Evolutionary conservation across 1,140 invertebrate species (phyloP).

Genomic region (Anadara kagoshimensis): DNA sequence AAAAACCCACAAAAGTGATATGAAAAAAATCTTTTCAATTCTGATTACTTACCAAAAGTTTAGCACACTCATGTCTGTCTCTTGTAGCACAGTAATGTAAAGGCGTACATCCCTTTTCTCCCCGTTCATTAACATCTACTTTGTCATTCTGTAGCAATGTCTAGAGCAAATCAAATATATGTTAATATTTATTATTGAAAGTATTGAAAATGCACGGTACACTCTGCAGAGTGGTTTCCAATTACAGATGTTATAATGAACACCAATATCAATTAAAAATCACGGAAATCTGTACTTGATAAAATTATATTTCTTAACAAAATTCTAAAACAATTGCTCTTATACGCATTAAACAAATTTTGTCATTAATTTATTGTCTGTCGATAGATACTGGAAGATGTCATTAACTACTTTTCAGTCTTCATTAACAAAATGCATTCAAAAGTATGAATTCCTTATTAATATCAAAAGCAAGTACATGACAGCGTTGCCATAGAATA

Average conservation of each 20-base stretch:
- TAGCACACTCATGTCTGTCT: conserved; percentile 86
- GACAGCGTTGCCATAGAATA: not conserved
- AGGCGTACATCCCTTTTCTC: conserved; percentile 86
- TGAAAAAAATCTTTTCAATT: too few species aligned
- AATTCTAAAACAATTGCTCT: not conserved
- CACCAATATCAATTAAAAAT: not conserved
- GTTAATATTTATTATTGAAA: not conserved
- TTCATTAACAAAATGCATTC: too few species aligned
- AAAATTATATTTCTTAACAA: not conserved
- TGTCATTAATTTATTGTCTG: too few species aligned
- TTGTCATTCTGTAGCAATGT: conserved; percentile 81
- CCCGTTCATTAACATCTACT: conserved; percentile 83
- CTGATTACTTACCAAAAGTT: conserved; percentile 82
- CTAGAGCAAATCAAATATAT: conserved; percentile 37
- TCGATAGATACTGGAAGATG: too few species aligned
- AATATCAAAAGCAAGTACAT: not conserved
- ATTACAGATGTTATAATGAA: not conserved
- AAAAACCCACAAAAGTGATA: too few species aligned
- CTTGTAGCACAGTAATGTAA: conserved; percentile 88
- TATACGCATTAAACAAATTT: too few species aligned
- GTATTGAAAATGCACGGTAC: not conserved
- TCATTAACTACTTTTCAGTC: too few species aligned
- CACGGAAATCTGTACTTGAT: not conserved
- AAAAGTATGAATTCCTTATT: too few species aligned
- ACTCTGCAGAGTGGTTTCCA: not conserved